phyloP scores from a whole-genome alignment of 2,797 vertebrate genomes.

The Rachycentron canadum region DNA sequence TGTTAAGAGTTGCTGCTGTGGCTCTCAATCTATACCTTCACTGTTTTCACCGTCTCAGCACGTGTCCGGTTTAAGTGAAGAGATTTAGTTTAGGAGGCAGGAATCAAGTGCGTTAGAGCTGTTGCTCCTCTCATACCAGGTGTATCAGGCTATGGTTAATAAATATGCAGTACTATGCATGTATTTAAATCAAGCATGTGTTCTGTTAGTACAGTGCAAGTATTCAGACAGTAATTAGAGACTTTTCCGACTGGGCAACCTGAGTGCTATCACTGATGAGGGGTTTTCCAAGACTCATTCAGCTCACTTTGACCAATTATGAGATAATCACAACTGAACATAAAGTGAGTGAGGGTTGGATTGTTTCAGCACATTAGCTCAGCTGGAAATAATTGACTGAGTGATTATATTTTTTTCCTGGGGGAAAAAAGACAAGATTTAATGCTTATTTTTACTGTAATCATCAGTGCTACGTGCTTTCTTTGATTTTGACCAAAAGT shows the following conservation, averaged over 20 bases:
- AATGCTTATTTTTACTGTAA: background rate
- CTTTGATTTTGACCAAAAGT: background rate
- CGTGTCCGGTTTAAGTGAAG: slow-evolving; percentile 5
- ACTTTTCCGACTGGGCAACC: background rate
- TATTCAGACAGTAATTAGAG: slow-evolving; percentile 1
- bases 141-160: slow-evolving; percentile 3
- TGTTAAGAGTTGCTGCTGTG: slow-evolving; percentile 23
- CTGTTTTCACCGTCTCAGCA: slow-evolving; percentile 24
- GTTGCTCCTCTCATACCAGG: background rate
- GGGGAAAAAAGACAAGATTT: background rate
- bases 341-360: background rate
- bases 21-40: slow-evolving; percentile 8
- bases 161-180: no score
- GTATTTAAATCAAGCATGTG: background rate
- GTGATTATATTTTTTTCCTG: slow-evolving; percentile 1
- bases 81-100: background rate
- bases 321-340: slow-evolving; percentile 12
- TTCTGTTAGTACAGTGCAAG: slow-evolving; percentile 2
- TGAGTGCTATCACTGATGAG: background rate
- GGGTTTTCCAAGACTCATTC: slow-evolving; percentile 1
- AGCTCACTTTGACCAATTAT: slow-evolving; percentile 2
- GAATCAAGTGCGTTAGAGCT: background rate
- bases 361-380: slow-evolving; percentile 1
- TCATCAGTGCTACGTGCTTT: background rate
- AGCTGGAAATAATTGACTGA: background rate